Base-by-base conservation (phyloP, 1,140 invertebrate genomes). In the Drosophila parabipectinata region DNA sequence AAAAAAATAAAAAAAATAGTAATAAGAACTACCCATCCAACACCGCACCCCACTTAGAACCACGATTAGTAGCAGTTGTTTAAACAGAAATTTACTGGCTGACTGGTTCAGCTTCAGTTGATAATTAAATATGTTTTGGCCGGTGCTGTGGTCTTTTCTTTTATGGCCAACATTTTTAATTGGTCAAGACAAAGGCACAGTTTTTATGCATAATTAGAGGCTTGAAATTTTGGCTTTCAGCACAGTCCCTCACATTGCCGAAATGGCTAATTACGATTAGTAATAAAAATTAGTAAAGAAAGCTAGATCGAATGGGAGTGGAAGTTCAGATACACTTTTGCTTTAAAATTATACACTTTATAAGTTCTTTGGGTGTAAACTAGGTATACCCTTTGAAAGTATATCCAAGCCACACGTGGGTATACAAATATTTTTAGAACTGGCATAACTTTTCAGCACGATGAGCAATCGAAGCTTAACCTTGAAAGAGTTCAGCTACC, bases 171-270 rank as follows among this genome's bases (percentile, higher is more conserved):
- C 37, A 56, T 34, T 72, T 57, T 60, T 58, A 79, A 77, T 81
- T 82, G 62, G 55, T 52, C 66, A 77, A 85, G 59, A 50, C 61
- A 79, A 48, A 74, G 56, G 68, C 80, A 75, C 55, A 64, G 80
- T 79, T 85, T 77, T 69, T 72, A 80, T 80, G 81, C 81, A 85
- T 85, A 80, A 80, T 85, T 77, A 73, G 72, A 63, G 61, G 28
- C 26, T n/a, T 50, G 37, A 41, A 72, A 83, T 83, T 66, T 67
- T 37, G 66, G 41, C 34, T 52, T 39, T 52, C 34, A 9, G 51
- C 41, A 53, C 26, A 50, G 73, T 80, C 67, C 77, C 79, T 81
- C 77, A 61, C 79, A 81, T 68, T 79, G 72, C 51, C 45, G 45
- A 57, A 56, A 4, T 15, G 24, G 28, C 34, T 14, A 51, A 53